Conservation (phyloP, 2,113 vertebrate species). For the Alethe castanea region DNA sequence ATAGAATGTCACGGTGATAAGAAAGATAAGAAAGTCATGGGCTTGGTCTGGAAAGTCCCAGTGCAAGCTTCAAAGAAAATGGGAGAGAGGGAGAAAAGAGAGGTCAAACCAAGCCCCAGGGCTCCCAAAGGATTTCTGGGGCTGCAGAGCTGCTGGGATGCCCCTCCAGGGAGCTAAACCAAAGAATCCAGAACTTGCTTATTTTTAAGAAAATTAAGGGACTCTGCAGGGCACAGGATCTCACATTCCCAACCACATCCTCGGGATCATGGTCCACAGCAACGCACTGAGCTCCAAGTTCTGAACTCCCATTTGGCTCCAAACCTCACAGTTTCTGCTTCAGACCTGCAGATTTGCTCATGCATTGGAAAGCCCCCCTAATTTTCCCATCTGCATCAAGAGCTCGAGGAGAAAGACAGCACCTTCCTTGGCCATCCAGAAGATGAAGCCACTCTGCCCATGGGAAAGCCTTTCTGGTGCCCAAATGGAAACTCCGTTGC, state of each 20-base stretch:
- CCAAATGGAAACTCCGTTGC: neutral
- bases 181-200: neutral
- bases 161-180: neutral
- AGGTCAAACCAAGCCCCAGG: neutral
- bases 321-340: neutral
- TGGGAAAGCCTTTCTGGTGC: neutral
- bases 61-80: neutral
- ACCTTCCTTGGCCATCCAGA: neutral
- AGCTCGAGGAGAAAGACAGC: neutral
- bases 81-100: neutral
- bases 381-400: neutral
- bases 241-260: accelerated
- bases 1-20: neutral
- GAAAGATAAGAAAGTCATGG: neutral
- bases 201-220: neutral
- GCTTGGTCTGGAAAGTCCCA: neutral
- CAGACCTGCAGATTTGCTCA: neutral
- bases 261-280: accelerated
- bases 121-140: neutral
- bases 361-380: neutral
- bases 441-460: neutral
- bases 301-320: neutral
- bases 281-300: accelerated
- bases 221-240: neutral
- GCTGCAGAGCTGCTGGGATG: neutral